Evolutionary conservation across 1,140 invertebrate genomes (phyloP), one percentile per base, ranked within the genome.

Genomic region (Aphaenogaster floridana): DNA sequence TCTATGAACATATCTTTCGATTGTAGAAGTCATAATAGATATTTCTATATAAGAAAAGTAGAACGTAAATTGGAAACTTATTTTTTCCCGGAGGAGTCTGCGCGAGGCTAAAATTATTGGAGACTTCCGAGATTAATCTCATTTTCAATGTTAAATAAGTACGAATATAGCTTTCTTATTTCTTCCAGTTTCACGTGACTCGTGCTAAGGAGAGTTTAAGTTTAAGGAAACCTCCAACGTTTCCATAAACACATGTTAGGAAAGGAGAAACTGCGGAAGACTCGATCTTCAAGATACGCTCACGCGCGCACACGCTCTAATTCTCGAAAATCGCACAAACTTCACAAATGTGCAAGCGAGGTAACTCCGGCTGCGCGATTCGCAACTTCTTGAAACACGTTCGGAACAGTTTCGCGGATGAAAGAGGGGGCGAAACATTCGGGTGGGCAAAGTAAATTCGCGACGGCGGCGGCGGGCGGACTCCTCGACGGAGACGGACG

Each of bases 331-430:
- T 83, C 68, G 68, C 42, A 34, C 15, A 74, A 83, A 83, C 80
- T 83, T 74, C 54, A 28, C 28, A 74, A 83, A 83, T 52, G 50
- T 57, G 42, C 80, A 39, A 72, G 80, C 68, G 68, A 52, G 61
- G 48, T 80, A 80, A 21, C 34, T 80, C n/a, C 15, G 57, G 21
- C 21, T 42, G 48, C 21, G 42, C 83, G 72, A 78, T 88, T 86
- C 61, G 74, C 66, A 86, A 88, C 85, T 88, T 88, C 77, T 36
- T 66, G 84, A 64, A 63, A 78, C 83, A 85, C 39, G 74, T 64
- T 63, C 57, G 72, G 63, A 45, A 50, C 52, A 61, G 69, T 84
- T 54, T 61, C 71, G 72, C 21, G 48, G 50, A 88, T 80, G 87
- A 86, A 86, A 86, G 76, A 86, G 84, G 45, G 42, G 28, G 34